These are phyloP conservation scores for Euwallacea similis DNA, from an alignment of 1,140 invertebrate species.

Conservation along the genomic window DNA sequence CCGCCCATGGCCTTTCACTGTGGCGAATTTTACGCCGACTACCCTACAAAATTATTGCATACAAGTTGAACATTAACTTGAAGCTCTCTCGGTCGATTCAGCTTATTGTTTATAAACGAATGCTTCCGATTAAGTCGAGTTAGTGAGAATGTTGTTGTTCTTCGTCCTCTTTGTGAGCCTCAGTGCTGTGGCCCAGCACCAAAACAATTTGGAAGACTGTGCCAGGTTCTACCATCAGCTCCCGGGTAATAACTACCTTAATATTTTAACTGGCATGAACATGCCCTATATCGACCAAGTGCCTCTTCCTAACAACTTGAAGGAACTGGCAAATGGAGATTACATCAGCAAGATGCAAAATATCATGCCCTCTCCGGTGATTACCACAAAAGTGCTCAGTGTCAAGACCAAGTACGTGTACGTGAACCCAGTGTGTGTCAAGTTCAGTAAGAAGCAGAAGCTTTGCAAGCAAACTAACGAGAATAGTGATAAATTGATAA, in stretches of 20 bases:
- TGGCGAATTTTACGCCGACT: slow-evolving; percentile 10
- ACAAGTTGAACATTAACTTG: slow-evolving; percentile 10
- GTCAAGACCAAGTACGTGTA: slow-evolving; percentile 48
- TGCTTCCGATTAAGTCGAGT: slow-evolving; percentile 3
- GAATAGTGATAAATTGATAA: slow-evolving; percentile 44
- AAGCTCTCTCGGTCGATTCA: neutral
- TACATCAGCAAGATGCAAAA: slow-evolving; percentile 19
- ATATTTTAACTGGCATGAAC: slow-evolving; percentile 44
- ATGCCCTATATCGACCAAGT: slow-evolving; percentile 48
- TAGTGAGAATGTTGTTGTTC: neutral
- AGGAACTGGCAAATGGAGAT: neutral
- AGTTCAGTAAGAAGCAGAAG: slow-evolving; percentile 44
- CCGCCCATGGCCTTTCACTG: slow-evolving; percentile 12
- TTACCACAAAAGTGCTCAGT: slow-evolving; percentile 47
- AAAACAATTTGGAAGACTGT: slow-evolving; percentile 40
- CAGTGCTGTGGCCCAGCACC: slow-evolving; percentile 7
- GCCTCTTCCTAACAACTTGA: slow-evolving; percentile 41
- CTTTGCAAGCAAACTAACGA: slow-evolving; percentile 36
- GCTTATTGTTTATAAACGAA: slow-evolving; percentile 11
- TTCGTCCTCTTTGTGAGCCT: neutral
- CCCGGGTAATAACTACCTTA: slow-evolving; percentile 43
- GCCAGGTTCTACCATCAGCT: slow-evolving; percentile 45
- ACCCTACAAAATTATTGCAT: slow-evolving; percentile 20
- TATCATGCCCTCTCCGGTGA: slow-evolving; percentile 44
- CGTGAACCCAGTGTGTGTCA: slow-evolving; percentile 50